phyloP scores from a whole-genome alignment of 2,797 vertebrate genomes.

The Ispidina lecontei region DNA sequence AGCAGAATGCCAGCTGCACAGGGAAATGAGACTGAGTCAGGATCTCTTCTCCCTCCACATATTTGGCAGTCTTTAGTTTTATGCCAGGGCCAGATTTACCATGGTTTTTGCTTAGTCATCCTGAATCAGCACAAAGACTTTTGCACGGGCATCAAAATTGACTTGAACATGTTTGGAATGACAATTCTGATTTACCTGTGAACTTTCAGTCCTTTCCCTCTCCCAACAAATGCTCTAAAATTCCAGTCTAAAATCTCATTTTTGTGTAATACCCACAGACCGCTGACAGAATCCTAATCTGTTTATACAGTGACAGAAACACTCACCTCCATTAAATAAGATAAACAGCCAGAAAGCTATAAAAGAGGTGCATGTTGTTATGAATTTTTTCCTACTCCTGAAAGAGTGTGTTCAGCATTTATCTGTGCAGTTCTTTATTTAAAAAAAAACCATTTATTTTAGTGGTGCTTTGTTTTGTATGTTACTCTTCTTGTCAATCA shows the following conservation, averaged over 20 bases:
- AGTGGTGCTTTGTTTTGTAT: neutral
- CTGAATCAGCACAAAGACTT: neutral
- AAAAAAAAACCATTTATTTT: neutral
- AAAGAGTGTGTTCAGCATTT: neutral
- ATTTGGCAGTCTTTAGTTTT: neutral
- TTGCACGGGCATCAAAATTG: fast-evolving
- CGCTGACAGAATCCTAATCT: neutral
- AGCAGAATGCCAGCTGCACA: neutral
- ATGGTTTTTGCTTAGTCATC: neutral
- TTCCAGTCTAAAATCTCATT: neutral
- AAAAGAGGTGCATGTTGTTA: neutral
- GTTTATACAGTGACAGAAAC: neutral
- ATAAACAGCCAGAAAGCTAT: neutral
- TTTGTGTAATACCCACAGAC: neutral
- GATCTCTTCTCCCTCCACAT: neutral
- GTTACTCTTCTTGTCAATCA: neutral
- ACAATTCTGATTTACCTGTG: neutral
- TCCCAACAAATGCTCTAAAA: neutral
- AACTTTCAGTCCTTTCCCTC: neutral
- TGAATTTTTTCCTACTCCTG: neutral
- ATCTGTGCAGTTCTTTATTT: neutral
- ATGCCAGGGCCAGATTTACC: neutral
- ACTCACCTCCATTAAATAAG: neutral
- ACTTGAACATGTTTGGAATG: neutral
- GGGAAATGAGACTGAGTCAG: neutral